Evolutionary conservation across 2,888 invertebrate genomes (phyloP), one percentile per base, ranked within the genome.

Genomic region (Amiota mariae): DNA sequence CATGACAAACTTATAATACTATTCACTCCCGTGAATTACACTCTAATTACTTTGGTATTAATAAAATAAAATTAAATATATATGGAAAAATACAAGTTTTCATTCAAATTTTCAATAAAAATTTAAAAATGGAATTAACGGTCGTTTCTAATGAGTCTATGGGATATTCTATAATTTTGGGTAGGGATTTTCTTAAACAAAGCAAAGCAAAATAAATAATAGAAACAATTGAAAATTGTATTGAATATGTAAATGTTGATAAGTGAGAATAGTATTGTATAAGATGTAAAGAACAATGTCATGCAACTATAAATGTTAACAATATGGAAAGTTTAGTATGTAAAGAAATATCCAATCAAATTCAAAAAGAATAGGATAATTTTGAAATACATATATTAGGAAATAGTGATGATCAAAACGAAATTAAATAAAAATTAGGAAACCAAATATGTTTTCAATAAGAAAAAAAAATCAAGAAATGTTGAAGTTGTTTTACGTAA

Each of bases 141-240:
- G 11, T 64, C 8, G 47, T 64, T 6, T 8, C 11, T 10, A n/a
- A 59, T 47, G 61, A 71, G 61, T 71, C 59, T 20, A 71, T 59
- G 71, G 24, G 59, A 9, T 57, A 71, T 59, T 12, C 57, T 56
- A 20, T 20, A 2, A 59, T 71, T 9, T 18, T 71, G 12, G 59
- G 71, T 20, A 71, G 71, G 59, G 48, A 61, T 57, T 49, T 71
- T 18, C 47, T 71, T 57, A 12, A n/a, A 8, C 18, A 47, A 18
- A 48, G 71, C 20, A 20, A 36, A 49, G 9, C 12, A 49, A 12
- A 49, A 49, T 49, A 1, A 49, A 49, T 49, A 49, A n/a, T n/a
- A n/a, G n/a, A n/a, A n/a, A n/a, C n/a, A n/a, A n/a, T n/a, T n/a
- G n/a, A n/a, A n/a, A n/a, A n/a, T n/a, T n/a, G n/a, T n/a, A n/a